These are phyloP conservation scores for Rachycentron canadum DNA, from an alignment of 2,797 vertebrate species.

Conservation along the genomic window DNA sequence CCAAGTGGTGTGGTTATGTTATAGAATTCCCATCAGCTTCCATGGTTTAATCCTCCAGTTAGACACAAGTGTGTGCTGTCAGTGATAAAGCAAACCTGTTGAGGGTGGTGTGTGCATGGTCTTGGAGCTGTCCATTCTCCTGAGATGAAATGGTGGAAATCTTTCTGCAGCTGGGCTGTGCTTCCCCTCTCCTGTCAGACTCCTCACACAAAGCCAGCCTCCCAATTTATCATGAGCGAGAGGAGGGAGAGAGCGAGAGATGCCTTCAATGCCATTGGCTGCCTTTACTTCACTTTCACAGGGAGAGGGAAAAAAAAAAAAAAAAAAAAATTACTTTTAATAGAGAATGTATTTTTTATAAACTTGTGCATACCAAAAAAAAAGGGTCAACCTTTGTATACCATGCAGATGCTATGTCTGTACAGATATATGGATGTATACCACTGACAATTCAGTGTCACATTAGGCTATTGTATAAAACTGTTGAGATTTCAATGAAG, in stretches of 20 bases:
- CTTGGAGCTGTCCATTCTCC: slow-evolving; percentile 37
- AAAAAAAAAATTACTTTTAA: slow-evolving; percentile 33
- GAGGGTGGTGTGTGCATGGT: slow-evolving; percentile 11
- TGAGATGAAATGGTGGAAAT: slow-evolving; percentile 55
- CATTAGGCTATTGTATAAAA: too few relatives aligned
- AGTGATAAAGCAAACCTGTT: slow-evolving; percentile 38
- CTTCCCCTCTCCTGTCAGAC: slow-evolving; percentile 57
- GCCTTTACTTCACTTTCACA: slow-evolving; percentile 26
- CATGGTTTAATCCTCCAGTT: slow-evolving; percentile 52
- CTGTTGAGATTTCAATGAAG: too few relatives aligned
- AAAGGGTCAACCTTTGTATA: too few relatives aligned
- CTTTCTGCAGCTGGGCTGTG: slow-evolving; percentile 53
- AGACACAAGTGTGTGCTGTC: slow-evolving; percentile 1
- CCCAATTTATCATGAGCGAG: slow-evolving; percentile 65
- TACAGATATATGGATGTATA: too few relatives aligned
- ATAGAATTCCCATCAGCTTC: slow-evolving; percentile 51
- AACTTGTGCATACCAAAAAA: too few relatives aligned
- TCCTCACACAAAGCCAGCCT: slow-evolving; percentile 73
- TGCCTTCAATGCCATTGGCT: slow-evolving; percentile 63
- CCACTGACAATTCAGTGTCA: too few relatives aligned
- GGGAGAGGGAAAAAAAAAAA: too few relatives aligned
- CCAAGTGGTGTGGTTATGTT: slow-evolving; percentile 27
- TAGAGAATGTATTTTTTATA: too few relatives aligned
- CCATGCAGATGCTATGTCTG: too few relatives aligned
- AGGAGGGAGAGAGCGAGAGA: neutral